Evolutionary conservation across 2,888 invertebrate species (phyloP), one percentile per base, ranked within the genome.

Genomic region (Piscicola geometra): DNA sequence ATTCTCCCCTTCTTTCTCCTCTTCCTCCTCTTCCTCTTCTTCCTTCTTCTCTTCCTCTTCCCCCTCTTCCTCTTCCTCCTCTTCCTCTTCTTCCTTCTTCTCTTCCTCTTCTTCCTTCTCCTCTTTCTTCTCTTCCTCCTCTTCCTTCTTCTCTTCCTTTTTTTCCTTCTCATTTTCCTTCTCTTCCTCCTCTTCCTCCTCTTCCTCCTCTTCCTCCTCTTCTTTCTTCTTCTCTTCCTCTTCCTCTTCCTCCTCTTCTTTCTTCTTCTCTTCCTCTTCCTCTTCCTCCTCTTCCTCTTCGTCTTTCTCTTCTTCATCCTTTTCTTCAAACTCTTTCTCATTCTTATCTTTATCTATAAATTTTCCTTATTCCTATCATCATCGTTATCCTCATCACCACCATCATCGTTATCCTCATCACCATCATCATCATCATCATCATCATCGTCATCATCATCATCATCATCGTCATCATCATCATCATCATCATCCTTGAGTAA

Each of bases 171-270:
- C 56, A 56, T 72, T 52, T 52, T 72, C 72, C 47, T 56, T 28
- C 3, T 41, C 47, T 36, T 70, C 70, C 33, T 69, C n/a, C 12
- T 69, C 69, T 33, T 64, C 3, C 5, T 41, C 66, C 71, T 41
- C 75, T n/a, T 71, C 75, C 0, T 75, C 75, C 5, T 75, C 72
- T 15, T 71, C 72, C 69, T 71, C 68, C 9, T 75, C 75, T 35
- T 75, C 75, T 35, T 75, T 36, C 9, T 18, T 28, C 47, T 56
- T 52, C 9, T 56, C 72, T 1, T 56, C 72, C 47, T 56, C 72
- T 9, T 72, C 56, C 9, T 72, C 72, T 52, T 72, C 72, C 47
- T 56, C 50, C 3, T 41, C 47, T 36, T 70, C 70, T 36, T 69
- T 15, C 12, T 69, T 35, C 30, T 64, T 21, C n/a, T 64, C 25